Evolutionary conservation across 2,888 invertebrate species (phyloP).

Genomic region (Eilema caniola): DNA sequence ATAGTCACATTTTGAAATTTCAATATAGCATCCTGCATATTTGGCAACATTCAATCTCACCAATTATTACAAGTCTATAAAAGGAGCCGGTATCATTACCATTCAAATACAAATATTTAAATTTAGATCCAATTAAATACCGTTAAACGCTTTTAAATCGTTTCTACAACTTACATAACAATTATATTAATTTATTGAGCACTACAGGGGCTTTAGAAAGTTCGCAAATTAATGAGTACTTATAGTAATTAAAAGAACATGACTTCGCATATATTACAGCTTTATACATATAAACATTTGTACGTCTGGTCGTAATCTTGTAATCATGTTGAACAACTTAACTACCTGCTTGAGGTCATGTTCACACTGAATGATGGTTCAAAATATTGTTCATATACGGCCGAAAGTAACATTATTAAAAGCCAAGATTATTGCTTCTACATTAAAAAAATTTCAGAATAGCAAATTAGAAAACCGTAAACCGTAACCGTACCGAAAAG

Average conservation of each 20-base stretch:
- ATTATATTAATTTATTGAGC: conserved; percentile 41
- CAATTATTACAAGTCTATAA: conserved; percentile 30
- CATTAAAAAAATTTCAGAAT: too few relatives aligned
- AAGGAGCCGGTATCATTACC: conserved; percentile 38
- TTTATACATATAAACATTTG: not conserved
- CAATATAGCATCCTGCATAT: conserved; percentile 20
- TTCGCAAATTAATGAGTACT: conserved; percentile 62
- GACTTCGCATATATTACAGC: conserved; percentile 52
- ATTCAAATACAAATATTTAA: conserved; percentile 42
- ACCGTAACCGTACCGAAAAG: too few relatives aligned
- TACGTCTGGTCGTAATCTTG: not conserved
- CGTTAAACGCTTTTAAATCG: conserved; percentile 43
- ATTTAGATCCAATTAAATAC: conserved; percentile 38
- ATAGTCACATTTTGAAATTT: conserved; percentile 20
- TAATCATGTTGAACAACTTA: conserved; percentile 18
- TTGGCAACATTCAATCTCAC: conserved; percentile 33
- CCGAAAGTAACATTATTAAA: too few relatives aligned
- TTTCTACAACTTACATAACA: conserved; percentile 42
- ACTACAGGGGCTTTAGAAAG: conserved; percentile 62
- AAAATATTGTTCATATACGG: not conserved
- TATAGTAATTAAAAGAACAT: conserved; percentile 66
- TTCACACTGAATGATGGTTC: not conserved
- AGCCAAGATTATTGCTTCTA: too few relatives aligned
- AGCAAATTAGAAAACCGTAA: too few relatives aligned
- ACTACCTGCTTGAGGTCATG: not conserved